Evolutionary conservation across 2,113 vertebrate species (phyloP).

Genomic region (Lasiurus borealis): DNA sequence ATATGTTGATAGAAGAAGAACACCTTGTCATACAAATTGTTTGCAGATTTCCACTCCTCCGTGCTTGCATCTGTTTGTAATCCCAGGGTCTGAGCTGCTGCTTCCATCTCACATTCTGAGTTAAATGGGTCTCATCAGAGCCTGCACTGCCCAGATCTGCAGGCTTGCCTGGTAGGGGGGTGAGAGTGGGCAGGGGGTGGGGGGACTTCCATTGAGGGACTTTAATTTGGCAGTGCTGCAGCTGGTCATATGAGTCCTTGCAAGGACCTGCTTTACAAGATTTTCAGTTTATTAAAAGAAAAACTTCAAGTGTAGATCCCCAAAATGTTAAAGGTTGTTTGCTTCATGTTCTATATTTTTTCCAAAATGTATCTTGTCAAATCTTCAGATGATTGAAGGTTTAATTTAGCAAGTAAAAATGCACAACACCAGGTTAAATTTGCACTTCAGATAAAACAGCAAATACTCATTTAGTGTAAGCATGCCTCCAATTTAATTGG

Average conservation of each 20-base stretch:
- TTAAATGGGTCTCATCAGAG: neutral
- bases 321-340: slow-evolving; percentile 2
- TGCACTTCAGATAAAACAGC: slow-evolving; percentile 38
- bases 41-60: neutral
- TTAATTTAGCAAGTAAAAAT: slow-evolving; percentile 32
- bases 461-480: neutral
- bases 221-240: neutral
- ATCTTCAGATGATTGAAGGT: neutral
- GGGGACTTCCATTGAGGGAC: neutral
- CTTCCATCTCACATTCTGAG: neutral
- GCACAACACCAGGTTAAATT: neutral
- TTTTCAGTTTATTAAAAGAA: slow-evolving; percentile 41
- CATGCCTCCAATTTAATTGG: neutral
- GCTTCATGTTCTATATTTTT: neutral
- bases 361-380: neutral
- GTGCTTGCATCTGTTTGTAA: slow-evolving; percentile 21
- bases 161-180: neutral
- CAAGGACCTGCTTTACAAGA: neutral
- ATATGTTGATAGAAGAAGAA: slow-evolving; percentile 49
- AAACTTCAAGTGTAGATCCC: neutral
- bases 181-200: fast-evolving
- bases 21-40: neutral
- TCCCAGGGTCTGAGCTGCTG: neutral
- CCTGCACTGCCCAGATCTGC: neutral
- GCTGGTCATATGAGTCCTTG: neutral